Percentiles rank a stretch among this genome's conserved stretches.
Conservation (phyloP, 2,888 invertebrate genomes). For the Ennomos fuscantarius region DNA sequence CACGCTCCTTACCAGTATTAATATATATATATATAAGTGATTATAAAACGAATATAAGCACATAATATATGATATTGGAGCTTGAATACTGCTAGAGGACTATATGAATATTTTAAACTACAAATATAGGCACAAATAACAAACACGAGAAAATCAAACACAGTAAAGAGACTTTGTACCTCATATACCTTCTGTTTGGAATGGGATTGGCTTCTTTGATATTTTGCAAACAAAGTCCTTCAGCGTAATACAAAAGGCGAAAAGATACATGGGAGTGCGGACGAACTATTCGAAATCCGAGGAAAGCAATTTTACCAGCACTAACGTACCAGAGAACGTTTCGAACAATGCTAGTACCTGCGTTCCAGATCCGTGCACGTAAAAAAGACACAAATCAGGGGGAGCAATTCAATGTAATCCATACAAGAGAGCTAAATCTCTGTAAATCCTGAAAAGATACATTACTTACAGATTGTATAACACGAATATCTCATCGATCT, state of each 20-base stretch:
- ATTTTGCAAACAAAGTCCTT: conserved; percentile 31
- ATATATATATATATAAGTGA: too few relatives aligned
- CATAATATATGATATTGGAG: too few relatives aligned
- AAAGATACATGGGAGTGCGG: conserved; percentile 27
- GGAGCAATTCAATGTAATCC: conserved; percentile 65
- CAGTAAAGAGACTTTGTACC: conserved; percentile 25
- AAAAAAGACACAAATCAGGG: conserved; percentile 62
- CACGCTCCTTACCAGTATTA: too few relatives aligned
- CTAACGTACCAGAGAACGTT: conserved; percentile 30
- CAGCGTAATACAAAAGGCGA: conserved; percentile 28
- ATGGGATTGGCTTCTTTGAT: conserved; percentile 33
- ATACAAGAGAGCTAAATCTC: conserved; percentile 66
- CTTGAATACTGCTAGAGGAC: too few relatives aligned
- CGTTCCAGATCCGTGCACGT: conserved; percentile 39
- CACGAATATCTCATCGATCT: conserved; percentile 27
- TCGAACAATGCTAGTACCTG: conserved; percentile 28
- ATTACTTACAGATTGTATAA: conserved; percentile 56
- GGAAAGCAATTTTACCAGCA: conserved; percentile 33
- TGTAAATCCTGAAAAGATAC: conserved; percentile 55
- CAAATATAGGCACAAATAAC: neutral
- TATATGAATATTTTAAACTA: too few relatives aligned
- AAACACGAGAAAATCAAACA: conserved; percentile 18
- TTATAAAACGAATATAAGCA: too few relatives aligned
- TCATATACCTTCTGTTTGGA: conserved; percentile 27
- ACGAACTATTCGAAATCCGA: conserved; percentile 32